phyloP scores from a whole-genome alignment of 2,888 invertebrate species.

The Rhamnusium bicolor region DNA sequence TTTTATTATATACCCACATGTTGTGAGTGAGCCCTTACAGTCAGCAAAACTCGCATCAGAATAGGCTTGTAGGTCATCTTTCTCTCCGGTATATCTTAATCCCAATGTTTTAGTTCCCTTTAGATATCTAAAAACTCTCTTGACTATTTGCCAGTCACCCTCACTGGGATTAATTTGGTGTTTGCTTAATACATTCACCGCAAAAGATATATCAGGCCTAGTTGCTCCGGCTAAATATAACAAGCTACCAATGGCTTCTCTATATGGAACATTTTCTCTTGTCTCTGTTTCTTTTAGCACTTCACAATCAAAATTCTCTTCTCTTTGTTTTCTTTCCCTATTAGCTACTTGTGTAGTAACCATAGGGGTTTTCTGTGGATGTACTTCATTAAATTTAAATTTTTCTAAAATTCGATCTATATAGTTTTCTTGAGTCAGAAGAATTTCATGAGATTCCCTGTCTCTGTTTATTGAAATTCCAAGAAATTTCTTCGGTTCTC shows the following conservation, averaged over 20 bases:
- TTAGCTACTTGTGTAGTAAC: slow-evolving; percentile 41
- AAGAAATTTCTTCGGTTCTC: slow-evolving; percentile 31
- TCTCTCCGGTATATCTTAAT: slow-evolving; percentile 5
- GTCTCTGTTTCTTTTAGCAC: neutral
- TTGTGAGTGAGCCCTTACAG: neutral
- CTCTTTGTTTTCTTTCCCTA: slow-evolving; percentile 18
- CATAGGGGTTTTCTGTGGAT: slow-evolving; percentile 41
- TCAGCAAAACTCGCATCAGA: slow-evolving; percentile 14
- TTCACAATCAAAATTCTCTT: neutral
- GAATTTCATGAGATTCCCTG: neutral
- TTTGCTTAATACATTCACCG: slow-evolving; percentile 30
- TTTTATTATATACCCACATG: slow-evolving; percentile 7
- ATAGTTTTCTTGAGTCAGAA: slow-evolving; percentile 14
- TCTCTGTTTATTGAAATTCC: slow-evolving; percentile 18
- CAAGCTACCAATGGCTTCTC: slow-evolving; percentile 52
- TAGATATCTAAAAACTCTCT: slow-evolving; percentile 26
- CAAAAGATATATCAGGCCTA: slow-evolving; percentile 40
- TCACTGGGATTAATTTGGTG: slow-evolving; percentile 16
- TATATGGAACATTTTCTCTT: slow-evolving; percentile 24
- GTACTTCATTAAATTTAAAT: slow-evolving; percentile 20
- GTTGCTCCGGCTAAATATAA: slow-evolving; percentile 48
- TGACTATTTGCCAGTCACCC: slow-evolving; percentile 29
- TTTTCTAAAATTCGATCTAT: slow-evolving; percentile 25
- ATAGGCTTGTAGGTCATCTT: neutral
- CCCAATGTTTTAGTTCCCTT: slow-evolving; percentile 5